These are phyloP conservation scores for Scolopax rusticola DNA, from an alignment of 2,797 vertebrate species.

Conservation along the genomic window DNA sequence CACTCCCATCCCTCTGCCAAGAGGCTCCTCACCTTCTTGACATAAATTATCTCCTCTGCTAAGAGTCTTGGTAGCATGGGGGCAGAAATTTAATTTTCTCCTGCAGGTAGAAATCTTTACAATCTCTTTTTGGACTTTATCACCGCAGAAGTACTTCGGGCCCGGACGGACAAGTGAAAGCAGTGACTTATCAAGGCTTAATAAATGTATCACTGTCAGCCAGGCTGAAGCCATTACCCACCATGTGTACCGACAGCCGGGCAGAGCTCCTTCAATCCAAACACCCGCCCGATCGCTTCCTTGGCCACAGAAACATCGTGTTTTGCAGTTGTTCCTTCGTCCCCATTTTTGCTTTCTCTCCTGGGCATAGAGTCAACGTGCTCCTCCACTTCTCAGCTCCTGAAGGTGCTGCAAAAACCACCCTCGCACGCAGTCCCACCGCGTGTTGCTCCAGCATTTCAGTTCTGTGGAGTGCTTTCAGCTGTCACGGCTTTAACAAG, in stretches of 20 bases:
- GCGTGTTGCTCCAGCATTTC: neutral
- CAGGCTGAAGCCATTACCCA: neutral
- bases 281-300: neutral
- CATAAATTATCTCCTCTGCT: neutral
- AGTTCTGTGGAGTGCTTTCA: neutral
- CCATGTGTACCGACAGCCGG: fast-evolving
- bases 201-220: neutral
- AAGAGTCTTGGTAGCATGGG: neutral
- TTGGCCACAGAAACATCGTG: neutral
- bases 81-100: neutral
- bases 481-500: neutral
- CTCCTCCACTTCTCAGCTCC: neutral
- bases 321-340: neutral
- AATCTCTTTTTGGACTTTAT: neutral
- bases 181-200: neutral
- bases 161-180: neutral
- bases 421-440: neutral
- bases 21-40: neutral
- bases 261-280: neutral
- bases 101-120: neutral
- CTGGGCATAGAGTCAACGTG: neutral
- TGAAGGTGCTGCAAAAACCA: neutral
- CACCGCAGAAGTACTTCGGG: neutral
- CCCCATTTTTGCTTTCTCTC: neutral
- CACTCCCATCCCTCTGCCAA: neutral